A percentile compares a stretch with the other conserved stretches of the same genome.
Conservation (phyloP, 2,113 vertebrate species). For the Pangasianodon hypophthalmus region DNA sequence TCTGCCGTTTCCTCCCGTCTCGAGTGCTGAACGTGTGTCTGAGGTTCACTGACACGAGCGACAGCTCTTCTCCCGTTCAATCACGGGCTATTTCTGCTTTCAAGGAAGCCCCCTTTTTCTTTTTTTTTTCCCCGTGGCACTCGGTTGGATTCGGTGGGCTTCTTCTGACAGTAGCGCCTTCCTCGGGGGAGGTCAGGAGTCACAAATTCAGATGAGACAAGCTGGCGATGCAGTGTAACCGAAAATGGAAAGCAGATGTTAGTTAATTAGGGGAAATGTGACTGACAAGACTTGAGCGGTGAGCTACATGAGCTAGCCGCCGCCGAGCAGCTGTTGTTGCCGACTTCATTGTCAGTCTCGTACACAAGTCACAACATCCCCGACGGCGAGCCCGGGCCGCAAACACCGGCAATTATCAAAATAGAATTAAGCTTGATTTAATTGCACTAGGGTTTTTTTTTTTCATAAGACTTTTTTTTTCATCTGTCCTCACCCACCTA, state of each 20-base stretch:
- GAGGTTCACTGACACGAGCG: conserved; percentile 53
- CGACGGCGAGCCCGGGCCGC: conserved; percentile 60
- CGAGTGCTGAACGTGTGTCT: conserved; percentile 54
- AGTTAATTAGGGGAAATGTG: conserved; percentile 99
- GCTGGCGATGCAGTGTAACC: conserved; percentile 93
- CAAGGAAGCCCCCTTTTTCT: conserved; percentile 50
- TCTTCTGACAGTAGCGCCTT: conserved; percentile 87
- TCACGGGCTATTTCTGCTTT: conserved; percentile 54
- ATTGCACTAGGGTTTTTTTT: conserved; percentile 62
- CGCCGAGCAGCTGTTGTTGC: conserved; percentile 92
- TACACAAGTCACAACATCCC: conserved; percentile 92
- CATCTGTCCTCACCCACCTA: conserved; percentile 25
- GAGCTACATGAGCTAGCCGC: conserved; percentile 85
- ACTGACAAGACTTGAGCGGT: conserved; percentile 96
- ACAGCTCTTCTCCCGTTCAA: conserved; percentile 51
- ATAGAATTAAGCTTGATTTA: conserved; percentile 77
- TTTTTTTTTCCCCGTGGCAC: conserved; percentile 54
- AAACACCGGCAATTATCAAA: conserved; percentile 75
- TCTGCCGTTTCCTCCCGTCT: conserved; percentile 13
- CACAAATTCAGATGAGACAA: conserved; percentile 92
- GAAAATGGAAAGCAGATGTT: conserved; percentile 99
- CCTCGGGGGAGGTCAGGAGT: conserved; percentile 94
- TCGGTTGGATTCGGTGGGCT: conserved; percentile 62
- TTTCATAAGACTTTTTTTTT: conserved; percentile 32
- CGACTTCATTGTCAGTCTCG: conserved; percentile 90